Base-by-base conservation (phyloP, 2,113 vertebrate species). In the Syngnathus scovelli region DNA sequence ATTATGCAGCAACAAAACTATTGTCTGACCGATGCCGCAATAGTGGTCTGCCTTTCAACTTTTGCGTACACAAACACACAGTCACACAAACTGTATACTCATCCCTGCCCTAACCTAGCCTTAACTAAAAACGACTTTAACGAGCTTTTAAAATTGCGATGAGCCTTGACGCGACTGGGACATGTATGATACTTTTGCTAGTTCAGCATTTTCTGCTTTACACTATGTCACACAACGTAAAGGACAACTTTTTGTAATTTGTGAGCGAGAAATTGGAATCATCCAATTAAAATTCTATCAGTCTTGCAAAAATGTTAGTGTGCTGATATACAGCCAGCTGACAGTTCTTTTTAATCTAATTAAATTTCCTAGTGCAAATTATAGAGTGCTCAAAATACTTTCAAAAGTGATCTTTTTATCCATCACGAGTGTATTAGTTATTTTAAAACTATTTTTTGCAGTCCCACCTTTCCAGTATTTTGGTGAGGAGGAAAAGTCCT, bases 401-500 rank as follows among this genome's bases (percentile, higher is more conserved):
- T 27, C 27, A 27, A 27, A 27, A 9, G 23, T 55, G 54, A 55
- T 3, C 27, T 55, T 51, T 11, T n/a, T 9, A 1, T 54, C 8
- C 10, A 23, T 61, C 18, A 12, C 19, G 12, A 15, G 38, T 7
- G 16, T 43, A 15, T 19, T n/a, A n/a, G 19, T 43, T n/a, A 60
- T 61, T 21, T 61, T 13, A 43, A 43, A 41, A 13, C 1, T 5
- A 5, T 43, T 39, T 21, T 43, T 6, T 23, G 61, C 41, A 43
- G 21, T 86, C 72, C 88, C 84, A 99, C 97, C 94, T 90, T 72
- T 93, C 92, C 85, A 99, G 84, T 81, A 98, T 93, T 84, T 93
- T 91, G 43, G 91, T 89, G 7, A 98, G 93, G 15, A 98, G 92
- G 74, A 94, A 84, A 46, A 98, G 86, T 48, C 96, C 96, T 82